A percentile compares a stretch with the other conserved stretches of the same genome.
These are phyloP conservation scores for Leptinotarsa peninsularis DNA, from an alignment of 2,888 invertebrate species.

Conservation along the genomic window DNA sequence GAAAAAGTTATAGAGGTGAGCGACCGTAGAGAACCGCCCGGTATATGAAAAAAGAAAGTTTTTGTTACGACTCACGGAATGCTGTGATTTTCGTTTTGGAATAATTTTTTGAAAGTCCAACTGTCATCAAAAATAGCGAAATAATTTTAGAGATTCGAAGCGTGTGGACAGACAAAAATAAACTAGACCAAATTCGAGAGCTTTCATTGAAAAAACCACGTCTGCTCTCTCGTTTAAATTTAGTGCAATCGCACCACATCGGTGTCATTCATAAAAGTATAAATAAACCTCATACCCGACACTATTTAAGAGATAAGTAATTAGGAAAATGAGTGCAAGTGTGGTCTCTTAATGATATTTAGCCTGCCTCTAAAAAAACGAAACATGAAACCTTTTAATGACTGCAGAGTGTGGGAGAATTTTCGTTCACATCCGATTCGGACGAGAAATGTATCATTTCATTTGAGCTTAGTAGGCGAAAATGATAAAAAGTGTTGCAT, in stretches of 20 bases:
- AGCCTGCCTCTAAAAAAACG: conserved; percentile 3
- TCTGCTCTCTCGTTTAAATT: background rate
- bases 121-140: background rate
- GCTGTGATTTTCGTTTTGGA: background rate
- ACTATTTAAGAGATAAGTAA: background rate
- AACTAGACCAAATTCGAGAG: conserved; percentile 15
- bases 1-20: too few relatives aligned
- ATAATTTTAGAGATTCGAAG: conserved; percentile 12
- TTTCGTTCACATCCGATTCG: conserved; percentile 10
- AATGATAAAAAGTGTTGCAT: background rate
- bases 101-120: background rate
- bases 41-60: too few relatives aligned
- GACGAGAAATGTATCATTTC: background rate
- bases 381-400: conserved; percentile 12
- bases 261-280: conserved; percentile 10
- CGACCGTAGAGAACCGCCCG: too few relatives aligned
- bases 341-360: background rate
- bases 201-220: background rate
- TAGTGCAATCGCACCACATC: conserved; percentile 11
- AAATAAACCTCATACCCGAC: conserved; percentile 2
- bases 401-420: conserved; percentile 13
- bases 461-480: conserved; percentile 5
- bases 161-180: conserved; percentile 17
- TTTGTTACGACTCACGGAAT: too few relatives aligned
- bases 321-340: conserved; percentile 1